Evolutionary conservation across 2,888 invertebrate genomes (phyloP), one percentile per base, ranked within the genome.

Genomic region (Himalopsyche tibetana): DNA sequence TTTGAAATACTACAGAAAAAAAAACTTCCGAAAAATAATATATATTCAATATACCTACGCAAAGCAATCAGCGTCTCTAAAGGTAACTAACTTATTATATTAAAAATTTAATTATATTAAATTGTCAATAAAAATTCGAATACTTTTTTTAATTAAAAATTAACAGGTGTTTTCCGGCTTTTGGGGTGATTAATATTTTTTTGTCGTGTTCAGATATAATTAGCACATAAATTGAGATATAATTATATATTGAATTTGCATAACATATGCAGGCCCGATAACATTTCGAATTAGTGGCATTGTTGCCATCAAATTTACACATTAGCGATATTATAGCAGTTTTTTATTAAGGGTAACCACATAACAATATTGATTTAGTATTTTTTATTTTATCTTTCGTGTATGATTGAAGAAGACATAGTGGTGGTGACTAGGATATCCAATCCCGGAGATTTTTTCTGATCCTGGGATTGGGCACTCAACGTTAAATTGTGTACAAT

Each of bases 221-320:
- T 74, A 74, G 74, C 74, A 74, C 38, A 74, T 74, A 74, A 74
- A 74, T 74, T 74, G 74, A 74, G 74, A 74, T 38, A 74, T 74
- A 74, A 74, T 74, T 74, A 74, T 74, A 38, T 74, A 38, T 74
- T 15, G 12, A 63, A 74, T 74, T 74, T 74, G 36, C 74, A 74
- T 36, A 74, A 74, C 38, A 74, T 38, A 74, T 74, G 5, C 38
- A 74, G 69, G 15, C 36, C 69, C 69, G 69, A 74, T 74, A 74
- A 74, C 36, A 36, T 36, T 74, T 74, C 74, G 38, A 74, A 74
- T 74, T 74, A 74, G 74, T 8, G 36, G 74, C 36, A 74, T 74
- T 74, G 74, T 74, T 74, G 74, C 38, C 74, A 74, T 74, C 4
- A 9, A 74, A 74, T 74, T 74, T 74, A 38, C 74, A 74, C 38